phyloP scores from a whole-genome alignment of 2,888 invertebrate species.

The Cryptocephalus moraei region DNA sequence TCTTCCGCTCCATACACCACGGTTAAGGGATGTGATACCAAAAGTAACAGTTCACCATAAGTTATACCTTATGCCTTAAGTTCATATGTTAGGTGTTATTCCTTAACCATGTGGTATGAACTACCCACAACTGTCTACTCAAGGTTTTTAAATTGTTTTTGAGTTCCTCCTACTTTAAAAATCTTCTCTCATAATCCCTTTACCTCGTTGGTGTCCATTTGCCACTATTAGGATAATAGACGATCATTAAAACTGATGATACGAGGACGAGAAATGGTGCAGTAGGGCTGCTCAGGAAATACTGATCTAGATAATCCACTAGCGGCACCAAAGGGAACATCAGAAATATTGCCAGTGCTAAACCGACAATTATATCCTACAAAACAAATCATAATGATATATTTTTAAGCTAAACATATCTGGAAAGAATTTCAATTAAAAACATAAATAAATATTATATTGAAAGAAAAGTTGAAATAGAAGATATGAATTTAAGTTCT shows the following conservation, averaged over 20 bases:
- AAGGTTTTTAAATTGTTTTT: too few relatives aligned
- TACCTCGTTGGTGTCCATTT: constrained; percentile 87
- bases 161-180: too few relatives aligned
- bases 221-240: constrained; percentile 72
- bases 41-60: too few relatives aligned
- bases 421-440: neutral
- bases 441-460: neutral
- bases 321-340: constrained; percentile 65
- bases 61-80: too few relatives aligned
- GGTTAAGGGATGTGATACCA: too few relatives aligned
- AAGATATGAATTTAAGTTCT: too few relatives aligned
- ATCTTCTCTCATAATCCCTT: too few relatives aligned
- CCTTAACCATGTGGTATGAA: too few relatives aligned
- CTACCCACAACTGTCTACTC: too few relatives aligned
- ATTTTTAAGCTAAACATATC: neutral
- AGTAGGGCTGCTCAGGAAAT: constrained; percentile 55
- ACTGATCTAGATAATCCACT: constrained; percentile 63
- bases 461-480: too few relatives aligned
- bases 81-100: too few relatives aligned
- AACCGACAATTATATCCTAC: constrained; percentile 75
- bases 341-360: constrained; percentile 54
- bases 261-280: constrained; percentile 55
- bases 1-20: too few relatives aligned
- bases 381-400: constrained; percentile 23
- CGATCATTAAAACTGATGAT: constrained; percentile 56